Evolutionary conservation across 1,140 invertebrate genomes (phyloP).

Genomic region (Diorhabda elongata): DNA sequence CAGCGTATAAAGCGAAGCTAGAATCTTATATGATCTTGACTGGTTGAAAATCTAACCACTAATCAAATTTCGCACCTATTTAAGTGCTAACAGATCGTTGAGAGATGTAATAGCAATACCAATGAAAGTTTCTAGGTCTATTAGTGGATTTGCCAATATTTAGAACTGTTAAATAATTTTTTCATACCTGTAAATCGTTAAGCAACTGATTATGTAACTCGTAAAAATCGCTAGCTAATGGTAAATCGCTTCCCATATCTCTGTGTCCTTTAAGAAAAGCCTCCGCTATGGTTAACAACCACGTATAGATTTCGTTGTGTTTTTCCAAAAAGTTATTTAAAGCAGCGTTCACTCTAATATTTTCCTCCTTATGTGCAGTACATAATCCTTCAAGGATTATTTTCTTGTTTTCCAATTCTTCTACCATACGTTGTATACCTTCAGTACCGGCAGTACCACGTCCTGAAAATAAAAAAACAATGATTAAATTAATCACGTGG

Average conservation of each 20-base stretch:
- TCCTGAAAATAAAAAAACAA: neutral
- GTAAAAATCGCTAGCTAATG: slow-evolving; percentile 70
- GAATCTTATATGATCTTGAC: no score
- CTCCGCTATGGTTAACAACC: slow-evolving; percentile 68
- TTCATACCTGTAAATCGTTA: slow-evolving; percentile 64
- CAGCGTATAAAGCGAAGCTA: no score
- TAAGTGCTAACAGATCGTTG: no score
- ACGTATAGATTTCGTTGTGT: slow-evolving; percentile 66
- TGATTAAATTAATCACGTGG: neutral
- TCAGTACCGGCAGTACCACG: slow-evolving; percentile 61
- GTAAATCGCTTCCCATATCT: slow-evolving; percentile 69
- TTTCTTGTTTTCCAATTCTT: slow-evolving; percentile 73
- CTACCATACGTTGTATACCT: slow-evolving; percentile 61
- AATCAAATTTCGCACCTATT: no score
- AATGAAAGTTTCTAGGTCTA: no score
- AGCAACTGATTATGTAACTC: slow-evolving; percentile 70
- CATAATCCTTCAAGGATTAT: slow-evolving; percentile 63
- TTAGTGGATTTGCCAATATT: no score
- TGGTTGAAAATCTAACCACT: no score
- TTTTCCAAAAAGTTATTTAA: slow-evolving; percentile 67
- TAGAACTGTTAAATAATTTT: no score
- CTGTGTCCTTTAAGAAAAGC: slow-evolving; percentile 69
- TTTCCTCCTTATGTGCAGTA: slow-evolving; percentile 68
- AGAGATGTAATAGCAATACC: no score
- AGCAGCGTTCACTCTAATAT: slow-evolving; percentile 62